These are phyloP conservation scores for Fistularia commersonii DNA, from an alignment of 2,797 vertebrate species.

Conservation along the genomic window DNA sequence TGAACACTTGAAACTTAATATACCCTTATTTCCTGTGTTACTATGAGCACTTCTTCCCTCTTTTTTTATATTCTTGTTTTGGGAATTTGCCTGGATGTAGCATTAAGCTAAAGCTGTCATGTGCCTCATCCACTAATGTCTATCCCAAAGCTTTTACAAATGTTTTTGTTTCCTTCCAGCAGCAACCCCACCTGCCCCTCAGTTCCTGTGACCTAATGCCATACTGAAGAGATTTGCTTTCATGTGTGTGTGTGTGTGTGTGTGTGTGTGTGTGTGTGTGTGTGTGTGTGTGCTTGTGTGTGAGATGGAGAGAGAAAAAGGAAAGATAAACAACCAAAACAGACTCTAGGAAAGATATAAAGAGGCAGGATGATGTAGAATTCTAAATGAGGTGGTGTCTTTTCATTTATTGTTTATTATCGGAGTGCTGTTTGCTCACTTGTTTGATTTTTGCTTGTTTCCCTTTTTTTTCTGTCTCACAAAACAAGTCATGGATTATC, in stretches of 20 bases:
- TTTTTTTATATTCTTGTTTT: slow-evolving; percentile 29
- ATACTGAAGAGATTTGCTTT: slow-evolving; percentile 38
- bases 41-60: too few relatives aligned
- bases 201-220: slow-evolving; percentile 48
- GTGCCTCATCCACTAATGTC: slow-evolving; percentile 17
- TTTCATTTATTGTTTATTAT: slow-evolving; percentile 8
- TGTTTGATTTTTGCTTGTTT: too few relatives aligned
- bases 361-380: slow-evolving; percentile 16
- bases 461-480: slow-evolving; percentile 1
- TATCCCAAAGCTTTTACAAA: slow-evolving; percentile 19
- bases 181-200: slow-evolving; percentile 28
- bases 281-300: too few relatives aligned
- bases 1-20: not conserved
- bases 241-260: slow-evolving; percentile 15
- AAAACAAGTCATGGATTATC: slow-evolving; percentile 27
- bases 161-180: slow-evolving; percentile 53
- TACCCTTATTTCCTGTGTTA: too few relatives aligned
- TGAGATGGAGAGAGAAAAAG: slow-evolving; percentile 9
- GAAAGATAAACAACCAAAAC: slow-evolving; percentile 9
- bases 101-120: slow-evolving; percentile 50
- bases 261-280: too few relatives aligned
- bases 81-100: slow-evolving; percentile 37
- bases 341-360: slow-evolving; percentile 2
- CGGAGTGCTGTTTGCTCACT: too few relatives aligned
- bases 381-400: slow-evolving; percentile 21